Evolutionary conservation across 2,113 vertebrate species (phyloP).

Genomic region (Athene cunicularia): DNA sequence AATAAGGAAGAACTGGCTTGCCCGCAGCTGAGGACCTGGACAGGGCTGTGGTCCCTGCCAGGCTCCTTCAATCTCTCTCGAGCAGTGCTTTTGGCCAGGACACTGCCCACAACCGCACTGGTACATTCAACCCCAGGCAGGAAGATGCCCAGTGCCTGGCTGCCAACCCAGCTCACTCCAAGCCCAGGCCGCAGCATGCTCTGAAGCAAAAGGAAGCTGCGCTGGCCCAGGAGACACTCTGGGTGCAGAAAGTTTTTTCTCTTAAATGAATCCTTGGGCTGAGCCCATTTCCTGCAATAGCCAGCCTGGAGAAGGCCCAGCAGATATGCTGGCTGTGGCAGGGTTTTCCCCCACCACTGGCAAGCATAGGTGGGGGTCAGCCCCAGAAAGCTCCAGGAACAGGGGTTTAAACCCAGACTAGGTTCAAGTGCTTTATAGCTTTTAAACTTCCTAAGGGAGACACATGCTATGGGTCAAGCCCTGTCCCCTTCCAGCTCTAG

Average conservation of each 20-base stretch:
- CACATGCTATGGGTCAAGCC: not conserved
- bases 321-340: not conserved
- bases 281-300: not conserved
- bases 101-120: accelerated
- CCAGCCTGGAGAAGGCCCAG: not conserved
- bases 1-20: not conserved
- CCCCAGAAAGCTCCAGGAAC: not conserved
- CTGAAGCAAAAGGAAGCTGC: not conserved
- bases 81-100: not conserved
- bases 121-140: not conserved
- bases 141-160: not conserved
- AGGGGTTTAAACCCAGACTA: not conserved
- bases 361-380: accelerated
- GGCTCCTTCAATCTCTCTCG: not conserved
- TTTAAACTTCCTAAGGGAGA: not conserved
- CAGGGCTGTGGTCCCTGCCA: not conserved
- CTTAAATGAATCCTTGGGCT: not conserved
- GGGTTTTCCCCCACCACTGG: not conserved
- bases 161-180: accelerated
- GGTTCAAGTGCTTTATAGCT: not conserved
- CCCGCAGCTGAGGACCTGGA: too few relatives aligned
- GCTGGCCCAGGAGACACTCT: accelerated
- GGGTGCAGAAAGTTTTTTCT: not conserved
- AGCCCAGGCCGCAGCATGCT: accelerated
- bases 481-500: not conserved